Conservation (phyloP, 1,140 invertebrate genomes). For the Aphaenogaster rudis region DNA sequence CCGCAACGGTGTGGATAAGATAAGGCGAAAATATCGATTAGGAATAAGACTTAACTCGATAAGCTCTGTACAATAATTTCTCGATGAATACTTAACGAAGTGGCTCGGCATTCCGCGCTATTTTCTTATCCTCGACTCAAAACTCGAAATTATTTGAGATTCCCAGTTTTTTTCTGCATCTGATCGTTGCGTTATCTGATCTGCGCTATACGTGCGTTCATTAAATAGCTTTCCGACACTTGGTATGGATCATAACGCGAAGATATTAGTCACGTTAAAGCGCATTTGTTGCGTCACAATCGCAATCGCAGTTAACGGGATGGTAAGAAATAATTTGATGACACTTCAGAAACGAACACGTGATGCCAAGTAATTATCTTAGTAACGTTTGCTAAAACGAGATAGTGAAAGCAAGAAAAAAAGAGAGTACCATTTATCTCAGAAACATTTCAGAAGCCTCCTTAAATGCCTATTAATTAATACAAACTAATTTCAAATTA, state of each 20-base stretch:
- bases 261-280: not conserved
- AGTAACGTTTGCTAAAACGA: not conserved
- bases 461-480: not conserved
- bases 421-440: not conserved
- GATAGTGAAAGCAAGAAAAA: not conserved
- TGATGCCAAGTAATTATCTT: not conserved
- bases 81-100: constrained; percentile 63
- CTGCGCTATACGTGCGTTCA: not conserved
- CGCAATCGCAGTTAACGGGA: not conserved
- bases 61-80: constrained; percentile 57
- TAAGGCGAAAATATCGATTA: constrained; percentile 63
- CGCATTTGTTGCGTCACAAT: not conserved
- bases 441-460: not conserved
- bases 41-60: constrained; percentile 59
- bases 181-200: no score
- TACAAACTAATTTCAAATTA: not conserved
- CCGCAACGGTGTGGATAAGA: constrained; percentile 47
- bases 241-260: not conserved
- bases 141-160: not conserved
- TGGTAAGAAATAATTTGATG: not conserved
- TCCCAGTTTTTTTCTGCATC: not conserved
- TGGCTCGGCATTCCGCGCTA: constrained; percentile 25
- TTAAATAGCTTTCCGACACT: not conserved
- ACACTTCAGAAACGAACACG: not conserved
- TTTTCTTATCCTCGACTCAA: constrained; percentile 1